A percentile compares a stretch with the other conserved stretches of the same genome.
Conservation (phyloP, 2,888 invertebrate genomes). For the Arrhopalites spinosus region DNA sequence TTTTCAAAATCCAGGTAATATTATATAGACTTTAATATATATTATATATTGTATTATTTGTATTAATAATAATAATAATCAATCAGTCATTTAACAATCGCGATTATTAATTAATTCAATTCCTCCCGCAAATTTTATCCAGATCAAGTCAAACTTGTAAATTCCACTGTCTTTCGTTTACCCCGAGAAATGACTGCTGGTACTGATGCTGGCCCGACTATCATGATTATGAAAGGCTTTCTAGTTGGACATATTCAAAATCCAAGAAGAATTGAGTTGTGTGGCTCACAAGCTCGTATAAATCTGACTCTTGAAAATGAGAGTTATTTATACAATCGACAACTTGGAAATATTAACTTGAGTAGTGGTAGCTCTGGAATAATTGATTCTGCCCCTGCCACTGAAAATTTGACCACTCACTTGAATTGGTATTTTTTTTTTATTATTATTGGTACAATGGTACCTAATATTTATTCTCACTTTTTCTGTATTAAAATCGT, state of each 20-base stretch:
- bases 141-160: conserved; percentile 64
- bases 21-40: too few relatives aligned
- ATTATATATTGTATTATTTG: too few relatives aligned
- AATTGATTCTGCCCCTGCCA: neutral
- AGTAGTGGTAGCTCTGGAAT: neutral
- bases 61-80: too few relatives aligned
- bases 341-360: neutral
- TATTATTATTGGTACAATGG: too few relatives aligned
- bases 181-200: neutral
- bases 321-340: neutral
- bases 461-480: too few relatives aligned
- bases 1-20: conserved; percentile 78
- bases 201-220: conserved; percentile 26
- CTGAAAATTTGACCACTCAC: conserved; percentile 27
- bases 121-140: too few relatives aligned
- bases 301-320: conserved; percentile 47
- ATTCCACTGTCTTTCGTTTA: conserved; percentile 44
- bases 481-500: too few relatives aligned
- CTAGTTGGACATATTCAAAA: conserved; percentile 39
- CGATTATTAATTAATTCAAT: too few relatives aligned
- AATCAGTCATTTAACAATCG: too few relatives aligned
- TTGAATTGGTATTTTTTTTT: conserved; percentile 19
- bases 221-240: conserved; percentile 47
- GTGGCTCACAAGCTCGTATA: conserved; percentile 47
- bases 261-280: conserved; percentile 51